Conservation (phyloP, 2,888 invertebrate genomes). For the Deilephila porcellus region DNA sequence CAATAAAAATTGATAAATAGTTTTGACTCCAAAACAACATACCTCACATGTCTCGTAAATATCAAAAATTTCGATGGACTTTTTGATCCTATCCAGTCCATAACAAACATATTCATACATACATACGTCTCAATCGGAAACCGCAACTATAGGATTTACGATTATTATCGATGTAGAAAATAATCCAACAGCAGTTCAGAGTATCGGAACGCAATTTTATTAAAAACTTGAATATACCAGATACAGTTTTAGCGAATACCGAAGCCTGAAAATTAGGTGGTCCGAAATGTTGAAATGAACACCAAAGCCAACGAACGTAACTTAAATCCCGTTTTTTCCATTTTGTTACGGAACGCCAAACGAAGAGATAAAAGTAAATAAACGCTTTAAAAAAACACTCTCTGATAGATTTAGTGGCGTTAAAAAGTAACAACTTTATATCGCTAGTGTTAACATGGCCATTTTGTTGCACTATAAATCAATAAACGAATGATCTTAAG, state of each 20-base stretch:
- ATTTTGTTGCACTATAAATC: slow-evolving; percentile 21
- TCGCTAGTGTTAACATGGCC: slow-evolving; percentile 12
- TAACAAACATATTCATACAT: no score
- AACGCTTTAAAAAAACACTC: slow-evolving; percentile 21
- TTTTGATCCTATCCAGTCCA: no score
- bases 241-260: neutral
- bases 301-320: neutral
- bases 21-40: no score
- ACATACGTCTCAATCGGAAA: no score
- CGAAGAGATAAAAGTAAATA: slow-evolving; percentile 14
- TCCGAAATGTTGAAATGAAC: neutral
- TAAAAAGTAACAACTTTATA: slow-evolving; percentile 24
- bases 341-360: slow-evolving; percentile 23
- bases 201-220: no score
- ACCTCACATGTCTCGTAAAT: no score
- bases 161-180: no score
- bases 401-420: slow-evolving; percentile 23
- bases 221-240: no score
- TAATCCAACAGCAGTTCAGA: no score
- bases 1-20: no score
- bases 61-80: no score
- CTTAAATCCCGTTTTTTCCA: slow-evolving; percentile 8
- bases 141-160: no score
- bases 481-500: slow-evolving; percentile 16
- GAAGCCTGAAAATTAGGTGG: slow-evolving; percentile 4